Evolutionary conservation across 2,113 vertebrate species (phyloP).

Genomic region (Lagenorhynchus albirostris): DNA sequence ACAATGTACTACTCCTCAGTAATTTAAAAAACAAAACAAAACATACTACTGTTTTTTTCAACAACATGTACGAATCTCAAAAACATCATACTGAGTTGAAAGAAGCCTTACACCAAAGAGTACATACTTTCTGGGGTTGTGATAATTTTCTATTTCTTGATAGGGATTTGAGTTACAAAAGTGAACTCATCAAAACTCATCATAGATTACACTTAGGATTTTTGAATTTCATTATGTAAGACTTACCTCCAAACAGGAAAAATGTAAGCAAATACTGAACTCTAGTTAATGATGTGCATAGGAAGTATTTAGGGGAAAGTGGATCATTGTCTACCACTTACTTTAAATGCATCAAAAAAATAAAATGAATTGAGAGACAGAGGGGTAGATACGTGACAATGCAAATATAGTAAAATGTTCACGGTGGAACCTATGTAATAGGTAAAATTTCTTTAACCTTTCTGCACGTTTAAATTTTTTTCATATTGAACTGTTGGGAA

Average conservation of each 20-base stretch:
- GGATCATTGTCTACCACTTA: background rate
- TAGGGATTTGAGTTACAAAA: background rate
- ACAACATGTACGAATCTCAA: background rate
- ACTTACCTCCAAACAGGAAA: background rate
- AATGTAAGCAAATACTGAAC: background rate
- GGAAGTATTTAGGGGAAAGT: background rate
- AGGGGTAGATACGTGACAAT: background rate
- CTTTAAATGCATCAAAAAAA: background rate
- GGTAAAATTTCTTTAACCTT: background rate
- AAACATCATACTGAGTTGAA: background rate
- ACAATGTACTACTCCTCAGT: background rate
- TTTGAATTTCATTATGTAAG: background rate
- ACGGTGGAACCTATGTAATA: background rate
- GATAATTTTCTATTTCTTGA: background rate
- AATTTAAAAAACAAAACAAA: background rate
- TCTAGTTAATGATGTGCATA: background rate
- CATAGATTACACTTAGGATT: background rate
- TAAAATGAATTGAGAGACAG: background rate
- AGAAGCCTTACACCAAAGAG: background rate
- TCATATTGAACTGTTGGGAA: background rate
- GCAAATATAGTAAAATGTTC: background rate
- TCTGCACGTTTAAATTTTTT: background rate
- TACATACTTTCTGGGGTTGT: background rate
- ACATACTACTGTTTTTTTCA: background rate
- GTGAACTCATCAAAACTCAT: background rate